Conservation (phyloP, 2,888 invertebrate genomes). For the Lamellibrachia satsuma region DNA sequence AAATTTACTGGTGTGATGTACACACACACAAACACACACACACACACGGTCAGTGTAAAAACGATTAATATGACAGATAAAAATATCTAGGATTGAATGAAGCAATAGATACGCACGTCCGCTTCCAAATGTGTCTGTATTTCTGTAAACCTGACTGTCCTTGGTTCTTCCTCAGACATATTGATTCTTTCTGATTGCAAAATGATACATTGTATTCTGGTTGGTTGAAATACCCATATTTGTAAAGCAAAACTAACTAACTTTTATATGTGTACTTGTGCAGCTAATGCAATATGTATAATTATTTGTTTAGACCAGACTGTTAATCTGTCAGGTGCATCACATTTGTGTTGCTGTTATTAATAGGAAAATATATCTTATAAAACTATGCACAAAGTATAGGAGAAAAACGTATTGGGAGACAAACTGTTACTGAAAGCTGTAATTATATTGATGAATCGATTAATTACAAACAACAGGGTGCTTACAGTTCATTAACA, state of each 20-base stretch:
- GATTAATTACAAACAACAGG: not conserved
- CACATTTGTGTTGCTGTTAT: not conserved
- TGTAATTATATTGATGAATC: no score
- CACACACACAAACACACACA: no score
- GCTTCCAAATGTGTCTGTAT: not conserved
- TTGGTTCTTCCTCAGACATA: not conserved
- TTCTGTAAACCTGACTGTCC: not conserved
- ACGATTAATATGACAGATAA: not conserved
- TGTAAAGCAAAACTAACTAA: not conserved
- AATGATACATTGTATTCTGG: not conserved
- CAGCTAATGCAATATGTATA: not conserved
- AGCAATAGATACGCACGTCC: not conserved
- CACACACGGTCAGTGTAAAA: not conserved
- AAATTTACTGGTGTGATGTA: not conserved
- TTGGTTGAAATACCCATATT: not conserved
- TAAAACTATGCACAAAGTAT: no score
- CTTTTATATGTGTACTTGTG: not conserved
- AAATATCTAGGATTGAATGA: not conserved
- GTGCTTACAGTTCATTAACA: not conserved
- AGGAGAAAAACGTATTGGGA: no score
- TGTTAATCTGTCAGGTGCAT: not conserved
- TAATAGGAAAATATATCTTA: no score
- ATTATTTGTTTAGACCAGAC: no score
- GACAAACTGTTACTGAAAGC: no score
- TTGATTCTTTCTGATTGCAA: not conserved